phyloP scores from a whole-genome alignment of 2,797 vertebrate genomes.

The Gallinago solitaria region DNA sequence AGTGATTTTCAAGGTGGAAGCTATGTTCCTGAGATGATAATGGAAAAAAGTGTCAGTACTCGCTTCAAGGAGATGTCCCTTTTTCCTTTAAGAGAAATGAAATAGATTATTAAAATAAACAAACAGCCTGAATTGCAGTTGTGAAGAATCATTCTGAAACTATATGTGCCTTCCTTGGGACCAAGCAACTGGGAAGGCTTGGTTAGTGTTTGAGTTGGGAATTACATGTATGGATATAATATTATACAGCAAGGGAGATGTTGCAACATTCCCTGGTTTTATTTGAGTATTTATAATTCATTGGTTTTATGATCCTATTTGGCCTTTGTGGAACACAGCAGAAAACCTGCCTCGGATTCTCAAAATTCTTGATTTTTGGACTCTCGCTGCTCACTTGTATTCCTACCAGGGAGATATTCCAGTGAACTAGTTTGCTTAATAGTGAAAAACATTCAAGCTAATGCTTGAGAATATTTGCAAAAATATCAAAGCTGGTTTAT shows the following conservation, averaged over 20 bases:
- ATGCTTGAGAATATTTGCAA: not conserved
- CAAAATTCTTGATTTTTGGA: not conserved
- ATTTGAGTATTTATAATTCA: not conserved
- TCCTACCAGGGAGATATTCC: not conserved
- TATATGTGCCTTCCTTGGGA: not conserved
- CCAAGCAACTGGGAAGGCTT: not conserved
- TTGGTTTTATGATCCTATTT: not conserved
- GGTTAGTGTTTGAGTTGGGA: not conserved
- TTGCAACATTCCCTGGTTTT: not conserved
- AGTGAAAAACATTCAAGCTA: not conserved
- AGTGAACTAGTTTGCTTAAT: not conserved
- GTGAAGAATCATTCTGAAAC: not conserved
- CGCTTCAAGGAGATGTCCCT: not conserved
- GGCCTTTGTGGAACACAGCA: not conserved
- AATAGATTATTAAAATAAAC: not conserved
- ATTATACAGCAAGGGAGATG: not conserved
- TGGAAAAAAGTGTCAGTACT: not conserved
- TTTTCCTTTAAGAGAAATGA: not conserved
- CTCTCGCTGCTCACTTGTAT: not conserved
- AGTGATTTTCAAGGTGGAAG: slow-evolving; percentile 19
- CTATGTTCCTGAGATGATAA: slow-evolving; percentile 1
- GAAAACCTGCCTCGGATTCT: not conserved
- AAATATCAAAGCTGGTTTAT: not conserved
- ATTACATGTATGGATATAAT: not conserved
- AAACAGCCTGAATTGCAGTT: not conserved